These are phyloP conservation scores for Uromys caudimaculatus DNA, from an alignment of 2,797 vertebrate species.

Conservation along the genomic window DNA sequence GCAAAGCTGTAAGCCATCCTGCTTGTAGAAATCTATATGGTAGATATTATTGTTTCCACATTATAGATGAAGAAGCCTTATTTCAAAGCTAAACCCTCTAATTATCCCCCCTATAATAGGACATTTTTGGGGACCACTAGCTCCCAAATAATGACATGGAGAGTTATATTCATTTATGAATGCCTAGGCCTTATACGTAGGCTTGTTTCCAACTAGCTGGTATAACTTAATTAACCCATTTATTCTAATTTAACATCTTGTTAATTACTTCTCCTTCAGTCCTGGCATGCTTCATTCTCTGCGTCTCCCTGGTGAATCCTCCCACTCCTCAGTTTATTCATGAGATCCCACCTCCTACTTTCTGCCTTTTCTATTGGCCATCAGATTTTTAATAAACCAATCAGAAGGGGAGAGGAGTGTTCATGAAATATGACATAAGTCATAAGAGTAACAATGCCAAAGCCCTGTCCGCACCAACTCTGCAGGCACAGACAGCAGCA, in stretches of 20 bases:
- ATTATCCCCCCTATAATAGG: not conserved
- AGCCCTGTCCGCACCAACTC: not conserved
- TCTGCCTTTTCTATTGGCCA: not conserved
- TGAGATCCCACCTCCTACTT: not conserved
- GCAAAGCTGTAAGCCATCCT: not conserved
- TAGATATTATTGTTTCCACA: not conserved
- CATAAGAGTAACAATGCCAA: not conserved
- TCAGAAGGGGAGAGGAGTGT: not conserved
- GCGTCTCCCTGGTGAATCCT: not conserved
- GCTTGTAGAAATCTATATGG: not conserved
- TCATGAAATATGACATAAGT: not conserved
- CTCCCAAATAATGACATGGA: not conserved
- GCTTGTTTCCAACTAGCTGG: not conserved
- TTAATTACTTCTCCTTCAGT: not conserved
- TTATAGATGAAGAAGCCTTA: not conserved
- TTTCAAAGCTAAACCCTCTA: not conserved
- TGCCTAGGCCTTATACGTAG: not conserved
- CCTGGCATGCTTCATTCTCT: not conserved
- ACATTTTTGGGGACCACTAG: not conserved
- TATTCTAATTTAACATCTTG: not conserved
- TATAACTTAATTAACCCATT: not conserved
- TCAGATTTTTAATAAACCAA: not conserved
- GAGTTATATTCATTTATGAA: not conserved
- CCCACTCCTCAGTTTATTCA: not conserved
- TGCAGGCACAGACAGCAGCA: not conserved